phyloP scores from a whole-genome alignment of 2,113 vertebrate genomes.

The Ammodytes dubius region DNA sequence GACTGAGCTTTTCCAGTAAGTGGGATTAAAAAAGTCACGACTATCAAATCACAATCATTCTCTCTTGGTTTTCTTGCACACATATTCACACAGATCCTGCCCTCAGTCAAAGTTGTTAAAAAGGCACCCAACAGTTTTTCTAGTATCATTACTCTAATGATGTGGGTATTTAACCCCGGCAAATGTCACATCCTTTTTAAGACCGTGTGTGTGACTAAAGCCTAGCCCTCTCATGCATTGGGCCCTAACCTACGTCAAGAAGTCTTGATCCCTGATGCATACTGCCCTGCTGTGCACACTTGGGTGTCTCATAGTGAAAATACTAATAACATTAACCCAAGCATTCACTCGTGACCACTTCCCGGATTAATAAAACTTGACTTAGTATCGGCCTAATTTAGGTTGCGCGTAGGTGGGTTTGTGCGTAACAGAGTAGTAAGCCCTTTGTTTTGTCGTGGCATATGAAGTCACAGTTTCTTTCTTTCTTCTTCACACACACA shows the following conservation, averaged over 20 bases:
- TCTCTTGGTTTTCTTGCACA: neutral
- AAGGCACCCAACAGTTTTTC: constrained; percentile 25
- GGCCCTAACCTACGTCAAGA: constrained; percentile 16
- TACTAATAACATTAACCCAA: neutral
- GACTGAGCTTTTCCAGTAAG: neutral
- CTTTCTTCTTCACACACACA: too few species aligned
- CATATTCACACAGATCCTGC: neutral
- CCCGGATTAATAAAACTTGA: constrained; percentile 32
- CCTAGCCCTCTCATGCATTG: neutral
- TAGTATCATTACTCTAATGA: constrained; percentile 46
- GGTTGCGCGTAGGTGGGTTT: neutral
- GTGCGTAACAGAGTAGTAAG: constrained; percentile 32
- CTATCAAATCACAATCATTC: constrained; percentile 1
- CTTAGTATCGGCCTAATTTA: neutral
- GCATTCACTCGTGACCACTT: constrained; percentile 4
- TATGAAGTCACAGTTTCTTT: constrained; percentile 32
- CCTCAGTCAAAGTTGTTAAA: constrained; percentile 5
- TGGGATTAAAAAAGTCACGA: neutral
- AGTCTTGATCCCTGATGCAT: neutral
- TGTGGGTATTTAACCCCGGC: neutral
- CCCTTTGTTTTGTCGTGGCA: constrained; percentile 36
- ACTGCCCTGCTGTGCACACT: constrained; percentile 37
- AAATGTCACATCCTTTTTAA: constrained; percentile 44
- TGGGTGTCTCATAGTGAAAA: constrained; percentile 7
- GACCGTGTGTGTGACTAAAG: constrained; percentile 39